These are phyloP conservation scores for Microcaecilia unicolor DNA, from an alignment of 2,797 vertebrate species.

Conservation along the genomic window DNA sequence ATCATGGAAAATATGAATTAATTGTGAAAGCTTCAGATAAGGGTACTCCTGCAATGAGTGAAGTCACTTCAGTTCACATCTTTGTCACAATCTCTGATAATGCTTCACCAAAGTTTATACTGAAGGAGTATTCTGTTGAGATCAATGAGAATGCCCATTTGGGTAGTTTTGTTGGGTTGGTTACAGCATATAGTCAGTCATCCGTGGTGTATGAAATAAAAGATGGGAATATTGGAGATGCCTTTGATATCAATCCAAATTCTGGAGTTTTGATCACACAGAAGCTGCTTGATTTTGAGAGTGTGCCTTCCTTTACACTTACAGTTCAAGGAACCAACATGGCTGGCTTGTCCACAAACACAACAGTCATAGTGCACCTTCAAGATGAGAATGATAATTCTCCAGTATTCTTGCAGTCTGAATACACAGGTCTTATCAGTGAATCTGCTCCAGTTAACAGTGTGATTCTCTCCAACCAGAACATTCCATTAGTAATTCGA, in stretches of 20 bases:
- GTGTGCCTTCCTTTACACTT: constrained; percentile 63
- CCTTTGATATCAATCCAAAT: constrained; percentile 87
- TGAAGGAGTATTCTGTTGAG: constrained; percentile 80
- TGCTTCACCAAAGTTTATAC: constrained; percentile 78
- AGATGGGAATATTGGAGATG: constrained; percentile 72
- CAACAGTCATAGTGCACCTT: constrained; percentile 74
- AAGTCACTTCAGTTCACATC: constrained; percentile 67
- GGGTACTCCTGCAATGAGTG: constrained; percentile 72
- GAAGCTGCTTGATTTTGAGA: constrained; percentile 82
- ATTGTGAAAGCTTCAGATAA: constrained; percentile 81
- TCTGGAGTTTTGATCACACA: constrained; percentile 84
- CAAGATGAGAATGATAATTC: constrained; percentile 92
- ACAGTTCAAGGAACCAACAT: constrained; percentile 89
- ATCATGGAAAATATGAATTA: constrained; percentile 76
- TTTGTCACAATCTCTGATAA: constrained; percentile 87
- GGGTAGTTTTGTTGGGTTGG: constrained; percentile 79
- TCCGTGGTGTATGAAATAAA: constrained; percentile 91
- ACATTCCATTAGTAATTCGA: constrained; percentile 81
- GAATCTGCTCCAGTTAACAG: constrained; percentile 82
- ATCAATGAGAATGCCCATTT: constrained; percentile 70
- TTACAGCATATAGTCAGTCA: constrained; percentile 80
- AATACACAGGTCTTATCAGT: constrained; percentile 83
- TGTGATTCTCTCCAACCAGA: constrained; percentile 76
- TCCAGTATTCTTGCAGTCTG: constrained; percentile 70
- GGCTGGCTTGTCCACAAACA: constrained; percentile 80